phyloP scores from a whole-genome alignment of 1,140 invertebrate genomes.

The Drosophila hydei region DNA sequence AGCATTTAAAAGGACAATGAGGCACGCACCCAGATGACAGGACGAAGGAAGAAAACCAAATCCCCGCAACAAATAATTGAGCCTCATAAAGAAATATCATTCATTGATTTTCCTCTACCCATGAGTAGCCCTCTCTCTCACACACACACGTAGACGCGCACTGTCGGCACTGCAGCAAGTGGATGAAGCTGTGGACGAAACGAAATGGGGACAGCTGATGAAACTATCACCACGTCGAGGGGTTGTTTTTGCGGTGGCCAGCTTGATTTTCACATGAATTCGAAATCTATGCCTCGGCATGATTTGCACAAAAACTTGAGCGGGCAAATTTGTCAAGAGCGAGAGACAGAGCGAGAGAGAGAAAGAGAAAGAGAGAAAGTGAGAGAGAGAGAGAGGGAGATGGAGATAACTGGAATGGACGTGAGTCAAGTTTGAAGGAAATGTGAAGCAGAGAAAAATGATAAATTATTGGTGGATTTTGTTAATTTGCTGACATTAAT shows the following conservation, averaged over 20 bases:
- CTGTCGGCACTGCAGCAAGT: slow-evolving; percentile 48
- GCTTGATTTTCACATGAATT: slow-evolving; percentile 72
- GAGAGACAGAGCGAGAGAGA: slow-evolving; percentile 1
- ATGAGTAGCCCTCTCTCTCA: not conserved
- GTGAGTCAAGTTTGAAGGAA: slow-evolving; percentile 41
- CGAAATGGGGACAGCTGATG: slow-evolving; percentile 70
- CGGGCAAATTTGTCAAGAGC: slow-evolving; percentile 68
- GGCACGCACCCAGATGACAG: slow-evolving; percentile 62
- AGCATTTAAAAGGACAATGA: slow-evolving; percentile 81
- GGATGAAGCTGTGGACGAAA: slow-evolving; percentile 49
- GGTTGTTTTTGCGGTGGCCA: slow-evolving; percentile 49
- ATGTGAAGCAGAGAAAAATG: slow-evolving; percentile 61
- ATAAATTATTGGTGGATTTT: slow-evolving; percentile 78
- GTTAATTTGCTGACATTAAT: slow-evolving; percentile 82
- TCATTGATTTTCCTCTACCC: slow-evolving; percentile 73
- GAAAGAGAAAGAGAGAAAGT: not conserved
- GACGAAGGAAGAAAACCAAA: slow-evolving; percentile 68
- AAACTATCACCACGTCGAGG: slow-evolving; percentile 65
- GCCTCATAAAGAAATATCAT: slow-evolving; percentile 80
- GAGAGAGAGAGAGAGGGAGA: not conserved
- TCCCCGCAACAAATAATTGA: slow-evolving; percentile 83
- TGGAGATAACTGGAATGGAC: not conserved
- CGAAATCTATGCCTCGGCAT: slow-evolving; percentile 78
- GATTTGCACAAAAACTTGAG: slow-evolving; percentile 78
- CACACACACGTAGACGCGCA: not conserved